phyloP scores from a whole-genome alignment of 2,113 vertebrate genomes.

The Potamarius usumacintae region DNA sequence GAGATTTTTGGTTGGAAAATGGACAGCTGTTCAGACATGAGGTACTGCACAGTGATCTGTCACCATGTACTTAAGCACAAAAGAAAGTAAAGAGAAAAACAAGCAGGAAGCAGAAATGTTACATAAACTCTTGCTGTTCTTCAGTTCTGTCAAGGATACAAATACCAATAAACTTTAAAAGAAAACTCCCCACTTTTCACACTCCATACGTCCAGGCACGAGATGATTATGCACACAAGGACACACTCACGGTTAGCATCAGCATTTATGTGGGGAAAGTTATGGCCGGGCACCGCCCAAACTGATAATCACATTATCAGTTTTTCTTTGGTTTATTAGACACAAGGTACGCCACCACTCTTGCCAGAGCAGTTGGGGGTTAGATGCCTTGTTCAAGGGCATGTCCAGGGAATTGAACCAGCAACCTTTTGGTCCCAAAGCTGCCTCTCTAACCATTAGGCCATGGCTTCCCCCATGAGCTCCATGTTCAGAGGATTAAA shows the following conservation, averaged over 20 bases:
- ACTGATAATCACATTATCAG: not conserved
- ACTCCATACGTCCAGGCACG: not conserved
- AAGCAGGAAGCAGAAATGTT: not conserved
- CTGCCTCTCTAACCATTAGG: no score
- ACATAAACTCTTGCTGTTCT: not conserved
- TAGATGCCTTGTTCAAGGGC: no score
- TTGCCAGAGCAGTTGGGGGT: no score
- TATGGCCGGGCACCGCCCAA: no score
- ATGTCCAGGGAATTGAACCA: no score
- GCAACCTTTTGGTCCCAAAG: no score
- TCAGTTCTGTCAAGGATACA: not conserved
- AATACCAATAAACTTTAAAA: not conserved
- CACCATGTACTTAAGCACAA: not conserved
- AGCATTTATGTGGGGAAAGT: not conserved
- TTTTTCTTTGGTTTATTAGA: no score
- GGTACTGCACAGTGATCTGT: no score
- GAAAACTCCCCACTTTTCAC: not conserved
- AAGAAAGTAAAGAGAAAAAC: not conserved
- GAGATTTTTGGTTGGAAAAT: not conserved
- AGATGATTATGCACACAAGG: not conserved
- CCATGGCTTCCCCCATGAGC: not conserved
- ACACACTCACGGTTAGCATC: not conserved
- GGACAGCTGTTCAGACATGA: not conserved
- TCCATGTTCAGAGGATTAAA: not conserved
- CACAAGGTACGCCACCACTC: no score